Base-by-base conservation (phyloP, 2,888 invertebrate species). In the Melieria crassipennis region DNA sequence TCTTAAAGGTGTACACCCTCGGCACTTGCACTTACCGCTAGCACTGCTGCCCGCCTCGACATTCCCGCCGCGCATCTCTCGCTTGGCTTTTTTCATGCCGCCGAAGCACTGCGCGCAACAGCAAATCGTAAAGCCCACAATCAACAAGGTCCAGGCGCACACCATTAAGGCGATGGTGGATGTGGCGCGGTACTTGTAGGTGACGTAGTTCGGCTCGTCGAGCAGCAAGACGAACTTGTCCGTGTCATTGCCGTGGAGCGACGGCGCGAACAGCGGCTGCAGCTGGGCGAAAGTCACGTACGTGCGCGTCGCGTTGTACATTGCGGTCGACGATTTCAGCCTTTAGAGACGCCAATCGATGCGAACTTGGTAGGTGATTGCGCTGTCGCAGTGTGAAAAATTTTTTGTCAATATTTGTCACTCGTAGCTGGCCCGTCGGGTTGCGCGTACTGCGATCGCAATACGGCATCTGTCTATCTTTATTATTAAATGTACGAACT, bases 51-150 rank as follows among this genome's bases (percentile, higher is more conserved):
- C 47, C 16, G 11, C 11, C n/a, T 45, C 48, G 13, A 5, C 30
- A 7, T 43, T 10, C 1, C 45, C 43, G 45, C 60, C 42, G 52
- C 50, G 42, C 45, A 67, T 43, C 7, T 69, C 74, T 10, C 69
- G 48, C 10, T 76, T 75, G 43, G 75, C 74, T 13, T 78, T 75
- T 77, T 55, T 62, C 43, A 64, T 55, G 7, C 60, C 76, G 48
- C 80, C 81, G 16, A 82, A 83, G 73, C 83, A 85, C 70, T 85
- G 86, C 47, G 83, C 80, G 72, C 85, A 85, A 74, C 85, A 85
- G 76, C 85, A 85, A 62, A 85, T 77, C 55, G 82, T 80, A 73
- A 85, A 84, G 11, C 83, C 82, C 60, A 84, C 71, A 57, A 85
- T 82, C 74, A 85, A 78, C 30, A 85, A 71, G 13, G 80, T 78